A percentile compares a stretch with the other conserved stretches of the same genome.
Evolutionary conservation across 2,888 invertebrate species (phyloP).

Genomic region (Melanargia galathea): DNA sequence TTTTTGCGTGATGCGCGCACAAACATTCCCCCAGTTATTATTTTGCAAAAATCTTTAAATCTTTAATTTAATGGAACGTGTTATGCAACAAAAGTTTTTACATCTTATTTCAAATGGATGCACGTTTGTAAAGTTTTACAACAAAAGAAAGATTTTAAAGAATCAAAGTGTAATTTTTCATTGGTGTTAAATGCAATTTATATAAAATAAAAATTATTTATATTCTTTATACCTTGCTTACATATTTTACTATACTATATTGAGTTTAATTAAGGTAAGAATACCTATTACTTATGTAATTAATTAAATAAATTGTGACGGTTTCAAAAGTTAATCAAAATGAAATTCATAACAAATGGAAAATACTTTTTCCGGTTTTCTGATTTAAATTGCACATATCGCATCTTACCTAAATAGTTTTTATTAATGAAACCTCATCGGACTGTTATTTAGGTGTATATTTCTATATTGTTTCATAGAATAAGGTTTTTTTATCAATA

Average conservation of each 20-base stretch:
- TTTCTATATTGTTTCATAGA: background rate
- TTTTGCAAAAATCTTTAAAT: too few relatives aligned
- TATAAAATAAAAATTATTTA: constrained; percentile 6
- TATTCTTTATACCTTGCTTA: constrained; percentile 10
- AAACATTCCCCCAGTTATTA: too few relatives aligned
- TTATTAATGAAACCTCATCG: background rate
- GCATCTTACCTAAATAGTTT: background rate
- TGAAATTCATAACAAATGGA: background rate
- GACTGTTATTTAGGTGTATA: background rate
- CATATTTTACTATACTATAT: constrained; percentile 2
- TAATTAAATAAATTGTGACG: background rate
- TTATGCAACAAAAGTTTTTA: background rate
- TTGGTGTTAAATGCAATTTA: constrained; percentile 2
- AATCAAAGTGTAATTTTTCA: background rate
- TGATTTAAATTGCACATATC: background rate
- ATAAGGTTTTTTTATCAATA: background rate
- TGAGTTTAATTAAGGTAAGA: background rate
- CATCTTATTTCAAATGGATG: background rate
- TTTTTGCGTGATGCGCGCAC: too few relatives aligned
- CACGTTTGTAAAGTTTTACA: background rate
- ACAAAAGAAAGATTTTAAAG: background rate
- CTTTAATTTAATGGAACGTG: background rate
- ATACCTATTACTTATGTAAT: background rate
- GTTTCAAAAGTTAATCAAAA: background rate
- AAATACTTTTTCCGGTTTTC: too few relatives aligned